Percentiles rank a stretch among this genome's conserved stretches.
Evolutionary conservation across 2,113 vertebrate species (phyloP).

Genomic region (Tautogolabrus adspersus): DNA sequence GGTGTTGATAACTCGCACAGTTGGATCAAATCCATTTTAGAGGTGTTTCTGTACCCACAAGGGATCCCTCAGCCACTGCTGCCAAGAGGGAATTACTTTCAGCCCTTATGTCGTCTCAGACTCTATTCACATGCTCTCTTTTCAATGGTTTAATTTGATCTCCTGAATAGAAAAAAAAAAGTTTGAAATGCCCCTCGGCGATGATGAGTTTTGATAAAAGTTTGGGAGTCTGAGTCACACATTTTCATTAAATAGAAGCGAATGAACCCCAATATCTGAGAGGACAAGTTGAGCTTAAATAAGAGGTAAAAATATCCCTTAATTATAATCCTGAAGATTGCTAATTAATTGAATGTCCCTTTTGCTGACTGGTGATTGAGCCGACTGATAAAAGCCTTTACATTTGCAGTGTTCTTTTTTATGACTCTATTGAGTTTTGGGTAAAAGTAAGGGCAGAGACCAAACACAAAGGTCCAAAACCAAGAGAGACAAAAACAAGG

Average conservation of each 20-base stretch:
- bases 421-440: not conserved
- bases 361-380: not conserved
- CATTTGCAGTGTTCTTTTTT: not conserved
- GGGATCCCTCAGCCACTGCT: constrained; percentile 26
- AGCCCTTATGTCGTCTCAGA: not conserved
- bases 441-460: too few relatives aligned
- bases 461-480: not conserved
- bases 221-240: not conserved
- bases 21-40: constrained; percentile 57
- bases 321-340: not conserved
- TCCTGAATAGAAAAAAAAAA: not conserved
- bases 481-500: too few relatives aligned
- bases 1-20: constrained; percentile 63
- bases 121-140: constrained; percentile 16
- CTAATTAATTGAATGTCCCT: not conserved
- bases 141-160: not conserved
- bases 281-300: not conserved
- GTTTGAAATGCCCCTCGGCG: not conserved
- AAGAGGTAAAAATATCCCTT: not conserved
- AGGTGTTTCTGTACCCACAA: constrained; percentile 57
- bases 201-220: not conserved
- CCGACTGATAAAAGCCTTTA: not conserved
- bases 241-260: not conserved
- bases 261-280: too few relatives aligned
- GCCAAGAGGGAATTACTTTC: constrained; percentile 10